Percentiles rank a stretch among this genome's conserved stretches.
phyloP scores from a whole-genome alignment of 1,140 invertebrate species.

The Leptinotarsa texana region DNA sequence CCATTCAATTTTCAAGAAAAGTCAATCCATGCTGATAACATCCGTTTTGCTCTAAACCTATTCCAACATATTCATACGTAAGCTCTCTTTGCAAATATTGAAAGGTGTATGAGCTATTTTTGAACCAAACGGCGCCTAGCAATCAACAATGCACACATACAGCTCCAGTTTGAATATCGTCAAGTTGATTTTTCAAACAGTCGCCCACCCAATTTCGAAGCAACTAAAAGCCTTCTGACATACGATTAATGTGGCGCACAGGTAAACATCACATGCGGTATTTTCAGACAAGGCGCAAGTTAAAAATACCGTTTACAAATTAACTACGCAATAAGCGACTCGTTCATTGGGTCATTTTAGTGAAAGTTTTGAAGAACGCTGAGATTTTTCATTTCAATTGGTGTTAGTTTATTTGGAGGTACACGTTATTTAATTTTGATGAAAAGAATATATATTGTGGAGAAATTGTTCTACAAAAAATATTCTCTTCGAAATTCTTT shows the following conservation, averaged over 20 bases:
- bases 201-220: conserved; percentile 9
- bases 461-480: too few species aligned
- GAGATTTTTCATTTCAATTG: background rate
- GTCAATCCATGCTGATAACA: too few species aligned
- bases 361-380: background rate
- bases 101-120: too few species aligned
- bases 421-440: background rate
- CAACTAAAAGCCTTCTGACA: conserved; percentile 20
- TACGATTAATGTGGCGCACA: conserved; percentile 12
- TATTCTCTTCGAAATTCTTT: too few species aligned
- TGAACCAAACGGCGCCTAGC: too few species aligned
- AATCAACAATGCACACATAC: background rate
- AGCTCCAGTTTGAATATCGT: background rate
- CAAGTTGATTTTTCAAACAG: background rate
- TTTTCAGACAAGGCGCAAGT: conserved; percentile 10
- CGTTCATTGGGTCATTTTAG: background rate
- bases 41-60: too few species aligned
- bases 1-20: too few species aligned
- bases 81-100: too few species aligned
- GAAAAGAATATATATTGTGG: background rate
- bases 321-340: conserved; percentile 2
- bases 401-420: background rate
- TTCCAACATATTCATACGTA: too few species aligned
- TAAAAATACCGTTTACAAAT: conserved; percentile 11
- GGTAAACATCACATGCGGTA: conserved; percentile 16